Conservation (phyloP, 1,140 invertebrate species). For the Drosophila sulfurigaster region DNA sequence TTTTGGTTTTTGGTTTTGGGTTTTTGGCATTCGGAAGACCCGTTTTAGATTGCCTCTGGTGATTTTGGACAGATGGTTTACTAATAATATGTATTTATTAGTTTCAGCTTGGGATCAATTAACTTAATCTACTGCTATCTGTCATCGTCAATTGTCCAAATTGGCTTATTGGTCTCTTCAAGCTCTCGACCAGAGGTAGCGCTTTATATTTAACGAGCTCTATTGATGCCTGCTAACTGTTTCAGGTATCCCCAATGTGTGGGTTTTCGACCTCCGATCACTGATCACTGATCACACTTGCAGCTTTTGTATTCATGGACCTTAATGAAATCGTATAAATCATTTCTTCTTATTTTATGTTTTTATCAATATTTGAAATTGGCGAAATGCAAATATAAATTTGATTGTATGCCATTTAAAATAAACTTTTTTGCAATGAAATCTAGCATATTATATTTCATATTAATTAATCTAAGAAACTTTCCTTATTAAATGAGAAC, state of each 20-base stretch:
- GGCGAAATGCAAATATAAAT: too few species aligned
- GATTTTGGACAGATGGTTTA: conserved; percentile 28
- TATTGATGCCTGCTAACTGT: conserved; percentile 57
- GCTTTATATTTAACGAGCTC: conserved; percentile 66
- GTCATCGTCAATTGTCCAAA: conserved; percentile 44
- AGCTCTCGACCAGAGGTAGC: conserved; percentile 52
- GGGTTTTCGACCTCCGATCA: conserved; percentile 5
- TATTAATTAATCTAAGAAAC: too few species aligned
- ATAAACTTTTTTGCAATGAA: too few species aligned
- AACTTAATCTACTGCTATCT: conserved; percentile 57
- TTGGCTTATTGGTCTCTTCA: conserved; percentile 28
- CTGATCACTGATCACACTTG: not conserved
- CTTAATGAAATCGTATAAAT: not conserved
- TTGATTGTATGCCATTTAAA: too few species aligned
- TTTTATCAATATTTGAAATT: not conserved
- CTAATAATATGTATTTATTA: conserved; percentile 51
- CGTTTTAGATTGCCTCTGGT: conserved; percentile 67
- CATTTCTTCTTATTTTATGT: not conserved
- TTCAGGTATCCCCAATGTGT: conserved; percentile 14
- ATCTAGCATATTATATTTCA: too few species aligned
- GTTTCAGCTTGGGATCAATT: conserved; percentile 36
- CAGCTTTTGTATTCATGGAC: not conserved
- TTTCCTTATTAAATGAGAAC: too few species aligned
- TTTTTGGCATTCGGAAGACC: conserved; percentile 40
- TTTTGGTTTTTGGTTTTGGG: too few species aligned